Evolutionary conservation across 2,888 invertebrate genomes (phyloP), one percentile per base, ranked within the genome.

Genomic region (Drosophila algonquin): DNA sequence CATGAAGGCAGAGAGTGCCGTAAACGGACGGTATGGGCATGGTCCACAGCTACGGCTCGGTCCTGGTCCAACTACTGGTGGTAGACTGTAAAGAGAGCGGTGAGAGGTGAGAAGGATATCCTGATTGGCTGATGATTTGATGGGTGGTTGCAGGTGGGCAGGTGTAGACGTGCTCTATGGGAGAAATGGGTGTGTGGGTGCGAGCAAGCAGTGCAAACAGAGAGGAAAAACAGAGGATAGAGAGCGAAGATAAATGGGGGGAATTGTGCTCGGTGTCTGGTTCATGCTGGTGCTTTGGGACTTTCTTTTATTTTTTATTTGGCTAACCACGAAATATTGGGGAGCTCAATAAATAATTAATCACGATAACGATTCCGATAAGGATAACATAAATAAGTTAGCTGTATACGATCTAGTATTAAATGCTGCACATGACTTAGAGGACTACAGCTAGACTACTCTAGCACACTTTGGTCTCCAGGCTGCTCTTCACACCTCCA

Each of bases 401-500:
- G 65, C 40, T 58, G 35, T 35, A 27, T 50, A 44, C 24, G 32
- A 58, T 12, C 48, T 58, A 58, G 35, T 44, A 32, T 46, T 72
- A 75, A 72, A 72, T 72, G 75, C 72, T 83, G 80, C 62, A 76
- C 73, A 81, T 90, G 90, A 90, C 90, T 90, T 90, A 87, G 90
- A 76, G 62, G 53, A 75, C 76, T 90, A 80, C 45, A 56, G 70
- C 73, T 75, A 87, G 35, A 55, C 30, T 44, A 55, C 30, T 44
- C 51, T 54, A 53, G 32, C 51, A 44, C 47, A 21, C 9, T 48
- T 32, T 27, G 18, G 18, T 45, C 24, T 32, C 16, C 12, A 12
- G 7, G 18, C 18, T 63, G 35, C 35, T 12, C 35, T 12, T 35
- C 78, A 89, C 46, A 79, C 73, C 6, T 89, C 76, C 63, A 89